Evolutionary conservation across 2,888 invertebrate genomes (phyloP).

Genomic region (Eledona agricola): DNA sequence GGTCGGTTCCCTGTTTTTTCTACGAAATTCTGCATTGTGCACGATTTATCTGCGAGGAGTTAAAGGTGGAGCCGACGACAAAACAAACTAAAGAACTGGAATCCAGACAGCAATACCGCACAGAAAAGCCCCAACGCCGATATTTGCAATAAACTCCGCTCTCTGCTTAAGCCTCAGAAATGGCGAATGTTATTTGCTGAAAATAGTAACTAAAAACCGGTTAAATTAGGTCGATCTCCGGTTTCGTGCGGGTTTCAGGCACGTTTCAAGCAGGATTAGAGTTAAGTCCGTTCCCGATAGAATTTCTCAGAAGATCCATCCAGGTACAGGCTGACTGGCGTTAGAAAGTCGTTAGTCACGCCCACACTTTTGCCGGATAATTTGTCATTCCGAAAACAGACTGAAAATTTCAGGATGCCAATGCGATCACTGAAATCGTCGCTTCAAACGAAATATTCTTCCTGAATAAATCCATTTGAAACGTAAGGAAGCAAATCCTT

Average conservation of each 20-base stretch:
- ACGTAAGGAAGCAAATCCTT: neutral
- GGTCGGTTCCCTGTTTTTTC: too few species aligned
- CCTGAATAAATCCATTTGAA: too few species aligned
- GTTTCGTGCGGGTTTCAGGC: constrained; percentile 25
- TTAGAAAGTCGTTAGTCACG: constrained; percentile 26
- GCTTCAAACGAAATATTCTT: neutral
- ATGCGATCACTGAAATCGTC: neutral
- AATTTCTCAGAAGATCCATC: constrained; percentile 31
- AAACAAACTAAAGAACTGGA: too few species aligned
- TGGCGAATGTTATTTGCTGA: too few species aligned
- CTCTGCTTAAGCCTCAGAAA: too few species aligned
- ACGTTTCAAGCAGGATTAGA: constrained; percentile 37
- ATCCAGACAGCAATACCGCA: too few species aligned
- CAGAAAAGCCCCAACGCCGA: too few species aligned
- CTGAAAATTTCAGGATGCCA: neutral
- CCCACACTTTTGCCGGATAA: constrained; percentile 10
- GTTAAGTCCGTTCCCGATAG: constrained; percentile 29
- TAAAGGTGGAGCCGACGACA: too few species aligned
- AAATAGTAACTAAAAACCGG: constrained; percentile 26
- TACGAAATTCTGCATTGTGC: too few species aligned
- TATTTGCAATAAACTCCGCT: too few species aligned
- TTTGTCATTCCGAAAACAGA: constrained; percentile 16
- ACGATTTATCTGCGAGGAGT: too few species aligned
- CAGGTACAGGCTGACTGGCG: constrained; percentile 26
- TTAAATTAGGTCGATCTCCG: constrained; percentile 35